Evolutionary conservation across 2,113 vertebrate species (phyloP).

Genomic region (Nyctereutes procyonoides): DNA sequence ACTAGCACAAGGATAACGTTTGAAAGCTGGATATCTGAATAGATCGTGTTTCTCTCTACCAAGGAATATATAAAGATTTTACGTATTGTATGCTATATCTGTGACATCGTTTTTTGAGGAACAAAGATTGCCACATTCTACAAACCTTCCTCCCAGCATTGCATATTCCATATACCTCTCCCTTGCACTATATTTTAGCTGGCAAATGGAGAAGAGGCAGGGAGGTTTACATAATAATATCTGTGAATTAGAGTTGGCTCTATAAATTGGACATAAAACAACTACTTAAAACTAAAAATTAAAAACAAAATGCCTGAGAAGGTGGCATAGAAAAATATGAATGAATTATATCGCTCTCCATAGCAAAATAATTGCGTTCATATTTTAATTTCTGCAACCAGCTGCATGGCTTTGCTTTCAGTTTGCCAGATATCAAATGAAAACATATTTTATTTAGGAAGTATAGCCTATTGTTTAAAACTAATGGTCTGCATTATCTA

Average conservation of each 20-base stretch:
- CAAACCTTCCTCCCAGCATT: background rate
- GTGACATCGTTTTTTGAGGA: background rate
- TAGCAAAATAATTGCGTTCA: background rate
- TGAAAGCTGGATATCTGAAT: background rate
- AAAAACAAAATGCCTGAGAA: conserved; percentile 6
- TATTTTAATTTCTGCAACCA: conserved; percentile 44
- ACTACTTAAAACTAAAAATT: conserved; percentile 36
- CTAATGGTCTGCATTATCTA: conserved; percentile 6
- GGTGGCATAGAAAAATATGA: background rate
- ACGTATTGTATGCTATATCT: background rate
- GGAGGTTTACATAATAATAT: background rate
- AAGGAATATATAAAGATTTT: background rate
- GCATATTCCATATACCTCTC: background rate
- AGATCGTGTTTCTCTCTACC: background rate
- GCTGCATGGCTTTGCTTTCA: conserved; percentile 24
- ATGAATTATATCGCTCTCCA: background rate
- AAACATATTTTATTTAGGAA: conserved; percentile 42
- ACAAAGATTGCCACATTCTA: background rate
- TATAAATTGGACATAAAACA: background rate
- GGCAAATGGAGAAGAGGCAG: background rate
- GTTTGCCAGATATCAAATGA: background rate
- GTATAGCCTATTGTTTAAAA: conserved; percentile 10
- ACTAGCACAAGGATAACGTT: background rate
- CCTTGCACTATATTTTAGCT: background rate
- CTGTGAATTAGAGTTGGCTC: background rate